phyloP scores from a whole-genome alignment of 2,113 vertebrate species.

The Halcyon senegalensis region DNA sequence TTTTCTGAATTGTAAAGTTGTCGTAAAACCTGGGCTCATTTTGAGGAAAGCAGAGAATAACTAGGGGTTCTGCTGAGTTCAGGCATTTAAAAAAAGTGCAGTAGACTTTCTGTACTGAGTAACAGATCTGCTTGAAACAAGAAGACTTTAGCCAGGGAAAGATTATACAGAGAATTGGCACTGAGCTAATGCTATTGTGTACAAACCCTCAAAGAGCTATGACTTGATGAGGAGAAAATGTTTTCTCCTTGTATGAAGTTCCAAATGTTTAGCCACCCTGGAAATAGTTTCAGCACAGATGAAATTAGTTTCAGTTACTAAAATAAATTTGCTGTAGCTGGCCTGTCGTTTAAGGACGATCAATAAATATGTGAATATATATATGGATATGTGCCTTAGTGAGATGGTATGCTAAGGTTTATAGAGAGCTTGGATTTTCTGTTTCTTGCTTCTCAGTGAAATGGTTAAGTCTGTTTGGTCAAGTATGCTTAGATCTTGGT shows the following conservation, averaged over 20 bases:
- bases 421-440: background rate
- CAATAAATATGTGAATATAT: background rate
- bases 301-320: background rate
- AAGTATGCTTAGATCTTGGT: background rate
- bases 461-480: background rate
- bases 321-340: background rate
- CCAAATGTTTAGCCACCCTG: conserved; percentile 3
- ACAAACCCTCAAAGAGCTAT: background rate
- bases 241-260: conserved; percentile 6
- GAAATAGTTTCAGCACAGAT: background rate
- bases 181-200: background rate
- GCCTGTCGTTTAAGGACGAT: background rate
- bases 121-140: background rate
- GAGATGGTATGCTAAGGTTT: background rate
- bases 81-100: background rate
- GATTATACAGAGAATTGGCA: background rate
- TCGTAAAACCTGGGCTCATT: background rate
- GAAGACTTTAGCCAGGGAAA: background rate
- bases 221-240: conserved; percentile 36
- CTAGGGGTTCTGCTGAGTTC: background rate
- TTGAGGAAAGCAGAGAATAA: background rate
- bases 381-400: background rate
- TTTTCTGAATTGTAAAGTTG: background rate
- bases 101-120: background rate
- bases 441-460: background rate